Evolutionary conservation across 2,113 vertebrate species (phyloP), one percentile per base, ranked within the genome.

Genomic region (Antechinus flavipes): DNA sequence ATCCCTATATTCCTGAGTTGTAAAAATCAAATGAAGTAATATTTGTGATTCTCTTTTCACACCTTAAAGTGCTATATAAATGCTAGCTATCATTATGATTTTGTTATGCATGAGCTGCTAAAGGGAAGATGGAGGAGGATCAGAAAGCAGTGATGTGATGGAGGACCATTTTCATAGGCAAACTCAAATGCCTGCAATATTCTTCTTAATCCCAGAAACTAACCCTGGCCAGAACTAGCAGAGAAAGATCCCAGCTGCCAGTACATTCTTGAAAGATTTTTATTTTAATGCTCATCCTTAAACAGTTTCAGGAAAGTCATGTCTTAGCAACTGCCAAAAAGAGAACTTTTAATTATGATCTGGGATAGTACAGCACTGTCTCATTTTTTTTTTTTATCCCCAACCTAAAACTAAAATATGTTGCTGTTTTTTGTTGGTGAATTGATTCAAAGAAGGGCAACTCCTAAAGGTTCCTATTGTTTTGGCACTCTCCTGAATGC

Each of bases 381-480:
- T 47, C 90, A 16, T 56, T 93, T 42, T 97, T 97, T 97, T 97
- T 50, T 84, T 92, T 96, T 92, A 94, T 96, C 95, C 95, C 54
- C 95, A 76, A 47, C 68, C 92, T 90, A 96, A 90, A 96, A 96
- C 92, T 84, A 95, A 97, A 96, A 95, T 94, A 49, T 93, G 91
- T 94, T 96, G 42, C 94, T 96, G 94, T 93, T 98, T 96, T 97
- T 91, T 97, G 93, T 91, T 84, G 95, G 53, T 96, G 95, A 97
- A 97, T 96, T 96, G 53, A 56, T 27, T 95, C 92, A 30, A 84
- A 93, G 53, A 96, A 94, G 52, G 91, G 61, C 76, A 49, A 56
- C 95, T 94, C 61, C 95, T 94, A 91, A 92, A 95, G 91, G 91
- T 94, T 96, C 91, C 92, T 89, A 90, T 26, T 94, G 12, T 52